Percentiles rank a stretch among this genome's conserved stretches.
Evolutionary conservation across 2,888 invertebrate species (phyloP).

Genomic region (Volucella zonaria): DNA sequence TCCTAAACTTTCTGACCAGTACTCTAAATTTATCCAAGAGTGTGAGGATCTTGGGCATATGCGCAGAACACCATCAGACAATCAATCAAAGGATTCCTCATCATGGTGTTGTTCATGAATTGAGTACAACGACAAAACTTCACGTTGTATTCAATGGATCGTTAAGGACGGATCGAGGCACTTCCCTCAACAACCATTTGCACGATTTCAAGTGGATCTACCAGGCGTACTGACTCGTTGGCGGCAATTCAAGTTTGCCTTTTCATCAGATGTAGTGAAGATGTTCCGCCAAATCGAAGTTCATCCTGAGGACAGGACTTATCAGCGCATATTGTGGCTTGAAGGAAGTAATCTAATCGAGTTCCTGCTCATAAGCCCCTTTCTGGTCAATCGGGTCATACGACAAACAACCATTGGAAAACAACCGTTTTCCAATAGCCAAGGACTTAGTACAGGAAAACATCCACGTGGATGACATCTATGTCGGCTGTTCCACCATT

Average conservation of each 20-base stretch:
- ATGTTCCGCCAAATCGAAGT: slow-evolving; percentile 44
- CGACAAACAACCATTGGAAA: too few relatives aligned
- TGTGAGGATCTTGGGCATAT: slow-evolving; percentile 35
- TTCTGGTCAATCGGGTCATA: slow-evolving; percentile 29
- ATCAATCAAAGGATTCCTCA: slow-evolving; percentile 46
- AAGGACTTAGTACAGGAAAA: slow-evolving; percentile 22
- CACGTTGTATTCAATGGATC: slow-evolving; percentile 50
- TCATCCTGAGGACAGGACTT: slow-evolving; percentile 32
- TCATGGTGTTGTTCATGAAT: slow-evolving; percentile 42
- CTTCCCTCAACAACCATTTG: slow-evolving; percentile 25
- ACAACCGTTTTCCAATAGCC: slow-evolving; percentile 17
- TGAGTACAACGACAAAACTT: slow-evolving; percentile 44
- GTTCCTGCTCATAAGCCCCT: too few relatives aligned
- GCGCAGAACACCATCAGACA: slow-evolving; percentile 3
- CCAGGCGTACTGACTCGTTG: background rate
- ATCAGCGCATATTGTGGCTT: slow-evolving; percentile 48
- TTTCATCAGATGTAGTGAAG: slow-evolving; percentile 4
- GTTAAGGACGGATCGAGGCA: slow-evolving; percentile 10
- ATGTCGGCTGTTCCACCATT: slow-evolving; percentile 13
- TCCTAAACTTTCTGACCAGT: slow-evolving; percentile 13
- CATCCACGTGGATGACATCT: slow-evolving; percentile 41
- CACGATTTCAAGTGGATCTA: slow-evolving; percentile 18
- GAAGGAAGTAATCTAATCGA: slow-evolving; percentile 9
- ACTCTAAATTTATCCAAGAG: slow-evolving; percentile 30
- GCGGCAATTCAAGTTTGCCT: background rate